phyloP scores from a whole-genome alignment of 1,140 invertebrate genomes.

The Bombyx mandarina region DNA sequence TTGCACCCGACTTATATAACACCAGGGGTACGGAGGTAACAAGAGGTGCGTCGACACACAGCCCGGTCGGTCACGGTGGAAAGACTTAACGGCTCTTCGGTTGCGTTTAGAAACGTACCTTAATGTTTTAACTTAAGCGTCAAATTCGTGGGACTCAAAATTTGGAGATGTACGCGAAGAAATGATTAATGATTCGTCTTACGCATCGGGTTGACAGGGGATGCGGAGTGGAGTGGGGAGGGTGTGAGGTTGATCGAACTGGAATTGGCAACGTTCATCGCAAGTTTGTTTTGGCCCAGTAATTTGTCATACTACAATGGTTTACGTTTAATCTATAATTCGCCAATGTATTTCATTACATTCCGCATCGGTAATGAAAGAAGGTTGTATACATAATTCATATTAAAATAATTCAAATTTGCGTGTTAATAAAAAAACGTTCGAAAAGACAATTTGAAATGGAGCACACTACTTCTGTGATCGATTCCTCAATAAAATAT shows the following conservation, averaged over 20 bases:
- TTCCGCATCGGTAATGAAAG: background rate
- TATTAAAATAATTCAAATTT: too few relatives aligned
- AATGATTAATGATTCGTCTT: conserved; percentile 58
- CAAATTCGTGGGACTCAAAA: conserved; percentile 25
- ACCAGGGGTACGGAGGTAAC: conserved; percentile 59
- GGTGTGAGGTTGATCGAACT: conserved; percentile 56
- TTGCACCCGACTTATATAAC: conserved; percentile 65
- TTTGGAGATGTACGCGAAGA: conserved; percentile 26
- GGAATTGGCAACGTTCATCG: conserved; percentile 56
- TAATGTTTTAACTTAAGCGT: background rate
- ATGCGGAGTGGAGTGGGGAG: conserved; percentile 18
- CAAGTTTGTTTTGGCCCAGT: conserved; percentile 30
- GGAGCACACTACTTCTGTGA: too few relatives aligned
- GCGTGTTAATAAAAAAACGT: too few relatives aligned
- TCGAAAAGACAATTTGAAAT: too few relatives aligned
- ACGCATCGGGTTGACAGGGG: conserved; percentile 18
- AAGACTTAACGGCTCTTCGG: background rate
- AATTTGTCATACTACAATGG: conserved; percentile 28
- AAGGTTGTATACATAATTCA: too few relatives aligned
- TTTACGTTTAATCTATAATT: conserved; percentile 3
- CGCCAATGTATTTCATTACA: background rate
- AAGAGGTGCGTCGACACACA: conserved; percentile 37
- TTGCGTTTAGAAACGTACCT: background rate
- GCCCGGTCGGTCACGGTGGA: conserved; percentile 9
- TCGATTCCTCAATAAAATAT: too few relatives aligned